Evolutionary conservation across 2,113 vertebrate species (phyloP), one percentile per base, ranked within the genome.

Genomic region (Xiphias gladius): DNA sequence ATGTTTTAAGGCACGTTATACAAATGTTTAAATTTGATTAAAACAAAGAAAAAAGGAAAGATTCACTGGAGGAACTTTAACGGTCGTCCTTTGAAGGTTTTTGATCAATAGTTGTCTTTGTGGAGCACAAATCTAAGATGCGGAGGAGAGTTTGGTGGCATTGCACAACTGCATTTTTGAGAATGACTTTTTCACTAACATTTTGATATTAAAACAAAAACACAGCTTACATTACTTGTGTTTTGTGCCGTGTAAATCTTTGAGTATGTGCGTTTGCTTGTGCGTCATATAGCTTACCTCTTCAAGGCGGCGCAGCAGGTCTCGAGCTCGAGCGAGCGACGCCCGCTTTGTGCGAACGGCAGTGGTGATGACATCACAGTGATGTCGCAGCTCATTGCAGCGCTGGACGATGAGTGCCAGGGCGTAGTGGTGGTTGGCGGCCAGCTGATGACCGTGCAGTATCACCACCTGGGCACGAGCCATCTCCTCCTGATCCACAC

Each of bases 381-480:
- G 95, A 88, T 99, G 96, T 9, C 97, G 95, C 48, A 99, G 93
- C 89, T 99, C 97, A 0, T 97, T 98, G 92, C 98, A 99, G 74
- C 97, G 97, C 95, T 99, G 97, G 79, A 97, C 94, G 86, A 99
- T 98, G 67, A 99, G 94, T 35, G 97, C 97, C 70, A 98, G 94
- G 0, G 98, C 98, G 0, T 99, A 99, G 94, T 99, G 98, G 80
- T 98, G 97, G 89, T 94, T 97, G 32, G 97, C 94, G 1, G 98
- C 96, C 39, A 99, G 91, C 93, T 96, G 97, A 91, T 99, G 98
- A 14, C 98, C 98, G 0, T 98, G 97, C 10, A 98, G 92, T 26
- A 98, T 96, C 80, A 97, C 86, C 74, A 97, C 90, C 69, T 96
- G 97, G n/a, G 97, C 96, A 61, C 95, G 97, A 14, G 93, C 90